Evolutionary conservation across 2,113 vertebrate species (phyloP).

Genomic region (Sander lucioperca): DNA sequence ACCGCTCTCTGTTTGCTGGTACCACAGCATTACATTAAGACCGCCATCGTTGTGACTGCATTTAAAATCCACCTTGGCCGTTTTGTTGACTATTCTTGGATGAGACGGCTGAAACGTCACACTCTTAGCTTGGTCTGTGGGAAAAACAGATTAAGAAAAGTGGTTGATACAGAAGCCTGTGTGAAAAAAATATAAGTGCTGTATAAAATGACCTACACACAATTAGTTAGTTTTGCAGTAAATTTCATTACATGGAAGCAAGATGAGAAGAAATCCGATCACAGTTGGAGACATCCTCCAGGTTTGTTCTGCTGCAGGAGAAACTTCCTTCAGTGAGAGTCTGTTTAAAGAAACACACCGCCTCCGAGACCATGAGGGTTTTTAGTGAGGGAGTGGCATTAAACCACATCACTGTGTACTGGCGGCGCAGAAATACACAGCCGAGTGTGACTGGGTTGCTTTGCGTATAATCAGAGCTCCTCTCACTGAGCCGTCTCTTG

Average conservation of each 20-base stretch:
- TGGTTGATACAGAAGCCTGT: background rate
- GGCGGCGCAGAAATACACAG: constrained; percentile 78
- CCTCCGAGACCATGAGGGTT: background rate
- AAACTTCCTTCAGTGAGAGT: background rate
- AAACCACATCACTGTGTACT: constrained; percentile 72
- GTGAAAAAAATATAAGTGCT: background rate
- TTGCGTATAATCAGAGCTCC: constrained; percentile 55
- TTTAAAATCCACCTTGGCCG: constrained; percentile 7
- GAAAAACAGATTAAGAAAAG: constrained; percentile 29
- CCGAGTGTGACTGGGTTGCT: constrained; percentile 45
- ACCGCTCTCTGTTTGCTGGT: constrained; percentile 50
- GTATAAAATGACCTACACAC: too few species aligned
- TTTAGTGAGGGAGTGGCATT: constrained; percentile 53
- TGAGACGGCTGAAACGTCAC: constrained; percentile 41
- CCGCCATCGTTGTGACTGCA: constrained; percentile 47
- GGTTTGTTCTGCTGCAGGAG: background rate
- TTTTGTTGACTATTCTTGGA: constrained; percentile 9
- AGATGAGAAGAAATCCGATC: constrained; percentile 38
- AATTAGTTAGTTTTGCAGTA: background rate
- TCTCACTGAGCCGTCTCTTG: background rate
- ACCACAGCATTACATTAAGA: constrained; percentile 61
- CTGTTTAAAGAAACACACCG: too few species aligned
- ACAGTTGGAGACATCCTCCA: constrained; percentile 21
- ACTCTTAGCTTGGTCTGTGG: constrained; percentile 30
- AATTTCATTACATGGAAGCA: constrained; percentile 46